Evolutionary conservation across 35 echinoderm and acorn worm genomes (phyloP).

Genomic region (Lytechinus variegatus): DNA sequence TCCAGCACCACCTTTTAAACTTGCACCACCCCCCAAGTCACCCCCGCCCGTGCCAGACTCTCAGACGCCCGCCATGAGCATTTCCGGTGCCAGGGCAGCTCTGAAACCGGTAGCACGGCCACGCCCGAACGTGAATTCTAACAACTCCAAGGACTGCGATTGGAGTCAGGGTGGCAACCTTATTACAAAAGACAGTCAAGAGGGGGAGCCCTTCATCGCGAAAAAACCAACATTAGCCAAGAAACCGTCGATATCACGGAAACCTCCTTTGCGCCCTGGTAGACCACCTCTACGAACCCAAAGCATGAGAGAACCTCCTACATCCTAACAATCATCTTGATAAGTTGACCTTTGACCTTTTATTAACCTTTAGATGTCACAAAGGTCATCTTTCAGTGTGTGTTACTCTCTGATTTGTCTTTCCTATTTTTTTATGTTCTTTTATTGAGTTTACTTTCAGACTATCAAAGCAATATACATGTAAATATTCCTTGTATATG

Average conservation of each 20-base stretch:
- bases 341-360: background rate
- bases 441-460: conserved; percentile 7
- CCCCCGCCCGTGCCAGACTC: conserved; percentile 12
- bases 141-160: conserved; percentile 34
- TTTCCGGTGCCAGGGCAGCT: background rate
- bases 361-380: background rate
- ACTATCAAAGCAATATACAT: conserved; percentile 4
- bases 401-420: conserved; percentile 18
- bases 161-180: conserved; percentile 15
- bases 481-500: background rate
- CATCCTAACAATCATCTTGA: background rate
- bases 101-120: conserved; percentile 36
- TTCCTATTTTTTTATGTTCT: conserved; percentile 19
- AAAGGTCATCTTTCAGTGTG: background rate
- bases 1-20: background rate
- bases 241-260: conserved; percentile 16
- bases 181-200: conserved; percentile 17
- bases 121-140: conserved; percentile 38
- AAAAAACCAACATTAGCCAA: conserved; percentile 43
- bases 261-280: conserved; percentile 8
- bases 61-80: background rate
- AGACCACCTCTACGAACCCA: conserved; percentile 25
- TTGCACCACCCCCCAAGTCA: background rate
- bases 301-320: conserved; percentile 25
- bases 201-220: conserved; percentile 36